A percentile compares a stretch with the other conserved stretches of the same genome.
Conservation (phyloP, 2,113 vertebrate genomes). For the Willisornis vidua region DNA sequence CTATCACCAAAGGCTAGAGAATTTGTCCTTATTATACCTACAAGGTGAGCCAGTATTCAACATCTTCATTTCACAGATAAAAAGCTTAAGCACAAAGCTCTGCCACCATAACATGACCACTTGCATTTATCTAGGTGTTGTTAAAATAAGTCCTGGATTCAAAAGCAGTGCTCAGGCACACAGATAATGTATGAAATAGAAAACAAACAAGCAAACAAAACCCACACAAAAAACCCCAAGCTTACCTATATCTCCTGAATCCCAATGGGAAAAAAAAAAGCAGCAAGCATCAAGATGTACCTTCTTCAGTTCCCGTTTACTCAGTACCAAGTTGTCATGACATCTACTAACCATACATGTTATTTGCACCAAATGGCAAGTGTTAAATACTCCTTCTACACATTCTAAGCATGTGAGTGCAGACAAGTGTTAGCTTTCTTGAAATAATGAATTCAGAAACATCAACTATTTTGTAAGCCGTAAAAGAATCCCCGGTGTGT, state of each 20-base stretch:
- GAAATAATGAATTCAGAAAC: neutral
- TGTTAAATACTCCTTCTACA: neutral
- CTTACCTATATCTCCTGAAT: neutral
- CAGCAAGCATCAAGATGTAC: neutral
- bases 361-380: fast-evolving
- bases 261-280: neutral
- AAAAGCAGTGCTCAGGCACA: neutral
- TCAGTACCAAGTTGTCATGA: neutral
- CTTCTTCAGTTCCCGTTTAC: neutral
- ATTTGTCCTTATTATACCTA: neutral
- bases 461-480: neutral
- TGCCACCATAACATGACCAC: neutral
- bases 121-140: neutral
- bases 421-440: neutral
- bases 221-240: neutral
- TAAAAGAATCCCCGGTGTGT: neutral
- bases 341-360: neutral
- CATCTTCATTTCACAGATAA: neutral
- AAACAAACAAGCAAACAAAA: neutral
- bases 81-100: neutral
- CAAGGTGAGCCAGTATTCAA: neutral
- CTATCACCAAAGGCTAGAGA: neutral
- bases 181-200: neutral
- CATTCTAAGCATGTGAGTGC: neutral
- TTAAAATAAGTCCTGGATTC: neutral